phyloP scores from a whole-genome alignment of 1,140 invertebrate species.

The Varroa destructor region DNA sequence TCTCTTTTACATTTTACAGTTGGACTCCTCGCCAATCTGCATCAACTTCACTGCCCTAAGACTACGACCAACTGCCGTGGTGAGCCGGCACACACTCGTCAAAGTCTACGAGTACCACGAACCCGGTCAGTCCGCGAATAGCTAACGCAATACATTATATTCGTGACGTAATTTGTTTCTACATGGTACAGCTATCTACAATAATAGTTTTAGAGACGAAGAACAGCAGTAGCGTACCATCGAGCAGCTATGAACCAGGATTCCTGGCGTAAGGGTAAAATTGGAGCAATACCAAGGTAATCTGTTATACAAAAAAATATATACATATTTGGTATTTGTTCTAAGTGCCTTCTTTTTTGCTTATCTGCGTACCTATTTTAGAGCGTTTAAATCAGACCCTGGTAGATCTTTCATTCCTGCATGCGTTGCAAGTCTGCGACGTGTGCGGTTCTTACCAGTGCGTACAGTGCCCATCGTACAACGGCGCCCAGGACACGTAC shows the following conservation, averaged over 20 bases:
- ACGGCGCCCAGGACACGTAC: not conserved
- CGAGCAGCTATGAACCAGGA: no score
- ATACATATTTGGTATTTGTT: no score
- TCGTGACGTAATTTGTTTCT: no score
- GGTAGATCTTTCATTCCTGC: constrained; percentile 18
- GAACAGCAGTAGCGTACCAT: no score
- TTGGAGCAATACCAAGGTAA: no score
- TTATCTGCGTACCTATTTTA: not conserved
- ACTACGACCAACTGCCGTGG: constrained; percentile 9
- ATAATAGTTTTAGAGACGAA: no score
- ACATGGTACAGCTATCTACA: no score
- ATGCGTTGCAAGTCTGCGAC: constrained; percentile 14
- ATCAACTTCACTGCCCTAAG: constrained; percentile 21
- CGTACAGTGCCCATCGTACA: constrained; percentile 20
- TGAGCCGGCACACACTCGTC: constrained; percentile 10
- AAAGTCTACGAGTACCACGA: constrained; percentile 27
- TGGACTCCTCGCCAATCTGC: constrained; percentile 23
- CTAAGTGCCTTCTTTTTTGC: no score
- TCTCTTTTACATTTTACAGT: not conserved
- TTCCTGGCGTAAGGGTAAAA: no score
- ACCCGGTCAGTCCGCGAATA: not conserved
- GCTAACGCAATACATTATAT: no score
- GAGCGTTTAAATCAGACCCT: constrained; percentile 27
- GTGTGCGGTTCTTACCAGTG: constrained; percentile 22
- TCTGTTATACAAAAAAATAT: no score